These are phyloP conservation scores for Wiebesia pumilae DNA, from an alignment of 1,140 invertebrate species.

Conservation along the genomic window DNA sequence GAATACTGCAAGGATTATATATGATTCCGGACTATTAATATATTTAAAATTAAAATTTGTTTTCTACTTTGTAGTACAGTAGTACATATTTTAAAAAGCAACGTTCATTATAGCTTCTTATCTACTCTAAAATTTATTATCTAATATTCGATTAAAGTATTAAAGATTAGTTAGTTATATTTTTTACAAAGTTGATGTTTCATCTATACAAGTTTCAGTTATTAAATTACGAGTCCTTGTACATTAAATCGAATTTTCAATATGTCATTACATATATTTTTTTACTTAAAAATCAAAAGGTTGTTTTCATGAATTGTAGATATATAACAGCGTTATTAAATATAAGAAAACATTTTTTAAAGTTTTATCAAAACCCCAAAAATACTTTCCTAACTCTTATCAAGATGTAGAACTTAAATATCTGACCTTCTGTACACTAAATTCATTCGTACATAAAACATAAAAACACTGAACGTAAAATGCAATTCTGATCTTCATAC, in stretches of 20 bases:
- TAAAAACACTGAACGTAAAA: background rate
- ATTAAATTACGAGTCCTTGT: no score
- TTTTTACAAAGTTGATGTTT: background rate
- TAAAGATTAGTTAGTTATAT: background rate
- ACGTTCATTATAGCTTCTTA: background rate
- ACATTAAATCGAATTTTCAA: no score
- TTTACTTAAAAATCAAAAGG: no score
- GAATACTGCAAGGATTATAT: no score
- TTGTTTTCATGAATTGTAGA: background rate
- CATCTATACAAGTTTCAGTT: background rate
- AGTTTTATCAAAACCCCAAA: background rate
- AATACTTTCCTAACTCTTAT: background rate
- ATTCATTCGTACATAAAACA: background rate
- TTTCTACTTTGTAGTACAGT: background rate
- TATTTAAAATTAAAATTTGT: background rate
- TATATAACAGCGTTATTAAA: background rate
- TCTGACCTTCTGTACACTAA: background rate
- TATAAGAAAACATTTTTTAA: background rate
- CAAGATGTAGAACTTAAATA: background rate
- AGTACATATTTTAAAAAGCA: no score
- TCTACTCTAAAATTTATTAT: background rate
- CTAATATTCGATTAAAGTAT: background rate
- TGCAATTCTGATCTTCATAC: background rate
- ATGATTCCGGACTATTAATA: background rate
- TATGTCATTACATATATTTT: background rate